phyloP scores from a whole-genome alignment of 2,113 vertebrate species.

The Sclerurus mexicanus region DNA sequence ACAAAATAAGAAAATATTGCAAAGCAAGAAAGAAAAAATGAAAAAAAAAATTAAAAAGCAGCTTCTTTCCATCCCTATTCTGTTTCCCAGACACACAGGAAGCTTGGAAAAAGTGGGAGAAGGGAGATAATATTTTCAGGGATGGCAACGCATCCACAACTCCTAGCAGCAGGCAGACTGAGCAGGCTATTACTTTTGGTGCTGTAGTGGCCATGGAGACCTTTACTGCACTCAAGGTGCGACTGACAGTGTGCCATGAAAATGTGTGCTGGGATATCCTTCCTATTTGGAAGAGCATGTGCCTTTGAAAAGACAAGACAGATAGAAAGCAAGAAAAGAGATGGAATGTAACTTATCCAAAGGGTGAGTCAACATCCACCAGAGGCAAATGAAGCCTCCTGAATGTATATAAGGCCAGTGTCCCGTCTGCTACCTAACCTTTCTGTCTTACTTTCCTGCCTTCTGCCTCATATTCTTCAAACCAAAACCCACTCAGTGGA shows the following conservation, averaged over 20 bases:
- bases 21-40: not conserved
- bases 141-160: not conserved
- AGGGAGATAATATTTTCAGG: not conserved
- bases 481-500: not conserved
- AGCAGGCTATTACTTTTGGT: not conserved
- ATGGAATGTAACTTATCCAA: not conserved
- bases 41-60: not conserved
- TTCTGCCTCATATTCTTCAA: not conserved
- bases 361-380: not conserved
- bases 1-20: not conserved
- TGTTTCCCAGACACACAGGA: not conserved
- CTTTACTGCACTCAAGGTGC: not conserved
- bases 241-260: not conserved
- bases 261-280: not conserved
- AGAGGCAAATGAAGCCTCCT: not conserved
- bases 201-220: not conserved
- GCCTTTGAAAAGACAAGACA: not conserved
- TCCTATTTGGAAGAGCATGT: not conserved
- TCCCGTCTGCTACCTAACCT: accelerated
- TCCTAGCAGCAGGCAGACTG: not conserved
- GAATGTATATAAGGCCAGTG: accelerated
- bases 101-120: not conserved
- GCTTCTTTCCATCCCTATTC: not conserved
- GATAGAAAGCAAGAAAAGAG: not conserved
- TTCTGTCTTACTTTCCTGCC: not conserved